Evolutionary conservation across 2,888 invertebrate species (phyloP), one percentile per base, ranked within the genome.

Genomic region (Hoplodrina ambigua): DNA sequence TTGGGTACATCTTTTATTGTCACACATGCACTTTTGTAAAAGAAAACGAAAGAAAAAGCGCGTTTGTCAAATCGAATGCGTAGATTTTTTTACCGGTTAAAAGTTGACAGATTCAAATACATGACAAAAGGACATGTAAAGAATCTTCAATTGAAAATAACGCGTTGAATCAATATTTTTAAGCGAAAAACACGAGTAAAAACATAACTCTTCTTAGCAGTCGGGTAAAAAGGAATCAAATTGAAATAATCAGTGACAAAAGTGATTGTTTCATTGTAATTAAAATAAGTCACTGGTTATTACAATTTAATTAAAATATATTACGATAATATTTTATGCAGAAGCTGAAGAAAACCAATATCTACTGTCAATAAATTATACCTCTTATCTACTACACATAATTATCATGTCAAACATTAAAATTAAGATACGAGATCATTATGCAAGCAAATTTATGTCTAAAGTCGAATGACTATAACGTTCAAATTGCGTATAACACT

Each of bases 1-100:
- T 85, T 80, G 84, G 82, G 78, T 83, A 80, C 84, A 83, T 71
- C 58, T 70, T 59, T 79, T 71, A 60, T 56, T 58, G 33, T 69
- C 63, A 56, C 65, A 55, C 84, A 83, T 81, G 81, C 85, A 85
- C 84, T 78, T 41, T 69, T 37, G 19, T 65, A 53, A 53, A 60
- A 25, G 5, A 30, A 54, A 49, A 20, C n/a, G 17, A 19, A 41
- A 44, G 50, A 54, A 62, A 19, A 37, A 55, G 37, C 64, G 37
- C 58, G 20, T 30, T 13, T n/a, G 8, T 2, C 37, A 15, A 13
- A 44, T 37, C 17, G 20, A 11, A 0, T n/a, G 13, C 15, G 17
- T 52, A 11, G 13, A 50, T 54, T 4, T 13, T 41, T 41, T 37
- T 19, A 15, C 55, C 55, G 54, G 20, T 5, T 44, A 44, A 8